Base-by-base conservation (phyloP, 2,113 vertebrate genomes). In the Danionella cerebrum region DNA sequence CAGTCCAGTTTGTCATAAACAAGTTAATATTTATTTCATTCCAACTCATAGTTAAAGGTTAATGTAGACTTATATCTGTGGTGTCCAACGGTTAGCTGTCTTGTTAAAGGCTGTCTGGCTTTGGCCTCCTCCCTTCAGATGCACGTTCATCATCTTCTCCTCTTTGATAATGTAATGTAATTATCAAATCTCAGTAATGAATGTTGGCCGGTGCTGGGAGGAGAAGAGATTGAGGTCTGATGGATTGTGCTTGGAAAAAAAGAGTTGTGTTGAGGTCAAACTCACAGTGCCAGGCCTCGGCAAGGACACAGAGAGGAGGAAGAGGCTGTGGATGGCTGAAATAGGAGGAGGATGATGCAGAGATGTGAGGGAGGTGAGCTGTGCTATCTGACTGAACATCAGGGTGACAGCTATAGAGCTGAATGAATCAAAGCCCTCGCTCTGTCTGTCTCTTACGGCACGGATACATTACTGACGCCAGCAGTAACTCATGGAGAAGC, bases 301-400 rank as follows among this genome's bases (percentile, higher is more conserved):
- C 60, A 64, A 48, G 60, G 44, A 64, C 60, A 64, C 12, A 64
- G 59, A 24, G 44, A 64, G 59, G 42, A 63, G 42, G 60, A 64
- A 35, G 29, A 35, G 31, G 29, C 47, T 42, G 60, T 64, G 60
- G 29, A 64, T 64, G 42, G 7, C 39, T 64, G 60, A 47, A 64
- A 64, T 64, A 48, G 60, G 19, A 64, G 60, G 60, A 64, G 60
- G 60, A 64, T n/a, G 16, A 16, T 5, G 13, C 25, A 36, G 31
- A 48, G 48, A 64, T 33, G 60, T 42, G 60, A 64, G 60, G 47
- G 29, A 64, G 29, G 2, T 64, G 60, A 48, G 42, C 60, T 64
- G 29, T 24, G 12, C 12, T 64, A 64, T 64, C 60, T 64, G 18
- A 50, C 29, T 64, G 29, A 50, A 36, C 44, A 48, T 64, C 29